Evolutionary conservation across 2,113 vertebrate species (phyloP).

Genomic region (Puntigrus tetrazona): DNA sequence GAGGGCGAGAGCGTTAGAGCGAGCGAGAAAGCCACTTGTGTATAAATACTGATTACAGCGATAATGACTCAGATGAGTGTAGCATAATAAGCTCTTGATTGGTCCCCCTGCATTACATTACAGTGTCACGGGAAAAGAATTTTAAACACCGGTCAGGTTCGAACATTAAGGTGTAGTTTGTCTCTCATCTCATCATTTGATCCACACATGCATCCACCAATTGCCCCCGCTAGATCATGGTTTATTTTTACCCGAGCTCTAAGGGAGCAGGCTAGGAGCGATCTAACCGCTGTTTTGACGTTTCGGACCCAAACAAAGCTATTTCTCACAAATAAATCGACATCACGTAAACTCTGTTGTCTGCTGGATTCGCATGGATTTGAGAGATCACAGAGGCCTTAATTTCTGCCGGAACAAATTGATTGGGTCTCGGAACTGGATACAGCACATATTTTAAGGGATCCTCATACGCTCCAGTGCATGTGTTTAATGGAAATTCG

Average conservation of each 20-base stretch:
- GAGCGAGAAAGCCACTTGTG: constrained; percentile 55
- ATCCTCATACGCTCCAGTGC: not conserved
- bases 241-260: constrained; percentile 31
- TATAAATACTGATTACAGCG: constrained; percentile 66
- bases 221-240: not conserved
- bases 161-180: constrained; percentile 30
- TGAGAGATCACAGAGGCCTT: not conserved
- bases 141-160: constrained; percentile 57
- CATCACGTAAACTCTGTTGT: not conserved
- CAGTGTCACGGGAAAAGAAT: constrained; percentile 64
- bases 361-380: not conserved
- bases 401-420: not conserved
- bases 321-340: constrained; percentile 8
- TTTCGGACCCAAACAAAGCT: constrained; percentile 14
- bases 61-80: constrained; percentile 67
- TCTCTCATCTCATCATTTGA: constrained; percentile 37
- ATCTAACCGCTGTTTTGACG: constrained; percentile 24
- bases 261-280: not conserved
- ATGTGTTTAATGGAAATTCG: not conserved
- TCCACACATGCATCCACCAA: constrained; percentile 16
- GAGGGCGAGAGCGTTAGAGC: constrained; percentile 44
- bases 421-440: not conserved
- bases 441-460: not conserved
- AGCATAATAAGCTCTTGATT: constrained; percentile 69
- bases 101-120: constrained; percentile 51